These are phyloP conservation scores for Orchesellides sinensis DNA, from an alignment of 2,888 invertebrate genomes.

Conservation along the genomic window DNA sequence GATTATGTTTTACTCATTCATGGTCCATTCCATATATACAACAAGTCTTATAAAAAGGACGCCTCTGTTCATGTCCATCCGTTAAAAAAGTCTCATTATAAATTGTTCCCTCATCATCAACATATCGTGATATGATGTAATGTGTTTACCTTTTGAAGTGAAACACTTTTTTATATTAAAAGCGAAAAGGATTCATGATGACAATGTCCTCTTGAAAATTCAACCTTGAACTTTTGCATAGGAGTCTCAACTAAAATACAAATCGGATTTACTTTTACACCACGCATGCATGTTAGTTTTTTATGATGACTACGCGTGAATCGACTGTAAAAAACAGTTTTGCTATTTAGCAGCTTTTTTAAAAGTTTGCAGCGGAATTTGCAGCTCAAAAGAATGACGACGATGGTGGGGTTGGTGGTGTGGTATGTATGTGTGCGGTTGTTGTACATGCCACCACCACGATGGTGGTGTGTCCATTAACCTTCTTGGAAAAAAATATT, in stretches of 20 bases:
- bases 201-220: constrained; percentile 26
- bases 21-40: background rate
- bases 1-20: constrained; percentile 1
- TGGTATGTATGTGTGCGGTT: background rate
- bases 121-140: background rate
- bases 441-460: too few species aligned
- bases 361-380: background rate
- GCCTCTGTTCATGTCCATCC: background rate
- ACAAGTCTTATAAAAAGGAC: background rate
- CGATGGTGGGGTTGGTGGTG: background rate
- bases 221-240: constrained; percentile 56
- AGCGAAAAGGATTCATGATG: background rate
- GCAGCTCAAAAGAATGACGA: constrained; percentile 10
- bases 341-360: constrained; percentile 10
- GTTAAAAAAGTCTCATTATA: background rate
- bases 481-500: constrained; percentile 3
- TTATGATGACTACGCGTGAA: background rate
- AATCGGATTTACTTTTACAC: background rate
- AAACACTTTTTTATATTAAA: too few species aligned
- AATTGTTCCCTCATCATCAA: background rate
- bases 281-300: background rate
- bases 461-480: constrained; percentile 23
- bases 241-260: too few species aligned
- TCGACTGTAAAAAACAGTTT: background rate
- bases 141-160: constrained; percentile 4